A percentile compares a stretch with the other conserved stretches of the same genome.
Evolutionary conservation across 2,888 invertebrate genomes (phyloP).

Genomic region (Odontocolon sp.): DNA sequence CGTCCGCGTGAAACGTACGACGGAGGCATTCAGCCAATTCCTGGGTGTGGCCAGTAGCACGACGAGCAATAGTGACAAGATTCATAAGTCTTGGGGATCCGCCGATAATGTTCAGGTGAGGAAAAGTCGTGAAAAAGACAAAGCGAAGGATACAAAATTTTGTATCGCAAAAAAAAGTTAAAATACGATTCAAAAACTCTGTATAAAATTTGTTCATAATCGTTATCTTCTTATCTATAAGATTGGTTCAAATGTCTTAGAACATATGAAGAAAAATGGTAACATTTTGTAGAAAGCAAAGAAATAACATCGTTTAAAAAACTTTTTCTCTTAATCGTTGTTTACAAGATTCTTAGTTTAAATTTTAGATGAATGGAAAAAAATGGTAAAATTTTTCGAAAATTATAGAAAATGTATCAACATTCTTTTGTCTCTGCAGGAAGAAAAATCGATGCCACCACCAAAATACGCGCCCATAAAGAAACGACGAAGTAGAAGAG

Average conservation of each 20-base stretch:
- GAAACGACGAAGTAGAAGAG: constrained; percentile 86
- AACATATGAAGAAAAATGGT: neutral
- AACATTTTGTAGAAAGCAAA: neutral
- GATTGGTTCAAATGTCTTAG: too few relatives aligned
- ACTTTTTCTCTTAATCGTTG: neutral
- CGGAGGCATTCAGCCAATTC: constrained; percentile 95
- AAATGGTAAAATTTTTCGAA: neutral
- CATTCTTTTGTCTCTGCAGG: constrained; percentile 49
- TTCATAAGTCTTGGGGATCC: constrained; percentile 95
- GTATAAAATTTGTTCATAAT: constrained; percentile 22
- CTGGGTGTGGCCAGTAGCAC: constrained; percentile 87
- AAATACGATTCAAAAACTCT: neutral
- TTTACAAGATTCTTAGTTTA: neutral
- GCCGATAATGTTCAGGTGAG: constrained; percentile 91
- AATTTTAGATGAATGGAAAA: neutral
- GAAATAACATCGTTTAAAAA: neutral
- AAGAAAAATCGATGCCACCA: constrained; percentile 85
- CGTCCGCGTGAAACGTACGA: constrained; percentile 95
- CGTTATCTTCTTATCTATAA: too few relatives aligned
- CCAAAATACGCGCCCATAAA: constrained; percentile 87
- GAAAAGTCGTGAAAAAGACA: neutral
- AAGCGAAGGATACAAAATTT: too few relatives aligned
- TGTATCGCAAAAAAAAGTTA: too few relatives aligned
- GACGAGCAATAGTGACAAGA: constrained; percentile 84
- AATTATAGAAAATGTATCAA: neutral